These are phyloP conservation scores for Ibidorhyncha struthersii DNA, from an alignment of 2,113 vertebrate species.

Conservation along the genomic window DNA sequence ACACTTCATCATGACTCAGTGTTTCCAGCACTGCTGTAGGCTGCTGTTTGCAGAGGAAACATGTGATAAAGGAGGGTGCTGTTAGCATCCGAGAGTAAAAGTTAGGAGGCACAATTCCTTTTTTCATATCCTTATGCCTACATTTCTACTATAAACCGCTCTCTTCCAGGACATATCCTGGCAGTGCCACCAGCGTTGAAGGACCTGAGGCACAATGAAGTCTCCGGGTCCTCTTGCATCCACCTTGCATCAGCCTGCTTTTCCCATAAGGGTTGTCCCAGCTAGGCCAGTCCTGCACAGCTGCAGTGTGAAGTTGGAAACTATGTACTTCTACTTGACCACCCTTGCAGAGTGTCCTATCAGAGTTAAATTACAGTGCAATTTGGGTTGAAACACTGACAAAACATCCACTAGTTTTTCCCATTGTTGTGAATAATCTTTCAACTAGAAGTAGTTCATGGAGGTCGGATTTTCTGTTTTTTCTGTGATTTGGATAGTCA, in stretches of 20 bases:
- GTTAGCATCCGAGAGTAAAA: neutral
- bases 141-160: neutral
- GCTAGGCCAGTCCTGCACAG: no score
- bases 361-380: no score
- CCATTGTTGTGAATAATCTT: no score
- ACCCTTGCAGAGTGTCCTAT: no score
- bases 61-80: neutral
- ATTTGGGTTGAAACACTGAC: no score
- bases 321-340: no score
- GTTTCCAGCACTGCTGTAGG: fast-evolving
- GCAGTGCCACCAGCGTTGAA: neutral
- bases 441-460: neutral
- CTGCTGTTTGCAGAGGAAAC: neutral
- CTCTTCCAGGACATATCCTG: neutral
- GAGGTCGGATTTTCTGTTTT: neutral
- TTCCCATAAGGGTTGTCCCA: no score
- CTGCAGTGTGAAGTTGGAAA: no score
- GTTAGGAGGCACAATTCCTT: neutral
- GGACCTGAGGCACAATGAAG: neutral
- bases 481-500: neutral
- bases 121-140: neutral
- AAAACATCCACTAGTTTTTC: no score
- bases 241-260: neutral
- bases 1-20: fast-evolving
- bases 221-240: neutral